Evolutionary conservation across 1,140 invertebrate genomes (phyloP).

Genomic region (Nephila pilipes): DNA sequence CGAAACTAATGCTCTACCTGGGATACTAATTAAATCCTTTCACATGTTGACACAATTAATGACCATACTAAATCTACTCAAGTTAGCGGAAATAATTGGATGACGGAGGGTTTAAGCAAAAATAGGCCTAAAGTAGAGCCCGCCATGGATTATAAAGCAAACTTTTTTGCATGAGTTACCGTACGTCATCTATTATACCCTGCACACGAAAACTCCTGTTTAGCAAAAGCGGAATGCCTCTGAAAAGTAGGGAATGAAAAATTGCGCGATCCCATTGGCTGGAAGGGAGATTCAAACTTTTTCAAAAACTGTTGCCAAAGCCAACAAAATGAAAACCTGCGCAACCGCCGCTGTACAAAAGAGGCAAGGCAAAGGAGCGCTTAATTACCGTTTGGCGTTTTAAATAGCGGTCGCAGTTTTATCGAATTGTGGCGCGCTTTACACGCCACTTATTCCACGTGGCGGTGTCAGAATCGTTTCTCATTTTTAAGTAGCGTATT

Average conservation of each 20-base stretch:
- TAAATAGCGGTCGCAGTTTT: slow-evolving; percentile 74
- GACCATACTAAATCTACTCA: slow-evolving; percentile 59
- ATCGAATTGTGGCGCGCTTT: slow-evolving; percentile 67
- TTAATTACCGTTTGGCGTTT: slow-evolving; percentile 76
- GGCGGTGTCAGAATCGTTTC: slow-evolving; percentile 74
- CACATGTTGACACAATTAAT: slow-evolving; percentile 73
- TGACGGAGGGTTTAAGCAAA: slow-evolving; percentile 54
- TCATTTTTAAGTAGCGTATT: slow-evolving; percentile 76
- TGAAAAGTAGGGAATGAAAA: slow-evolving; percentile 30
- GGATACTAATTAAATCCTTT: slow-evolving; percentile 63
- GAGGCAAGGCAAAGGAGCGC: slow-evolving; percentile 37
- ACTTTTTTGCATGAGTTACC: slow-evolving; percentile 60
- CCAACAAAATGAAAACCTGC: slow-evolving; percentile 68
- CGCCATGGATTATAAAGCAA: slow-evolving; percentile 27
- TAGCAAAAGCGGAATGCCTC: slow-evolving; percentile 43
- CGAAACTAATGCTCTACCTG: slow-evolving; percentile 57
- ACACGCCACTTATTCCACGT: slow-evolving; percentile 73
- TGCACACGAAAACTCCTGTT: slow-evolving; percentile 73
- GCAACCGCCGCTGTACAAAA: slow-evolving; percentile 23
- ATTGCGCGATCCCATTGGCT: slow-evolving; percentile 39
- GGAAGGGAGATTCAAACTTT: slow-evolving; percentile 61
- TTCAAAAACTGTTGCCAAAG: slow-evolving; percentile 75
- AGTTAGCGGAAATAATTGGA: slow-evolving; percentile 64
- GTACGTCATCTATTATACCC: slow-evolving; percentile 59
- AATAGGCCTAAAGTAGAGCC: slow-evolving; percentile 52